Base-by-base conservation (phyloP, 2,113 vertebrate genomes). In the Gadus macrocephalus region DNA sequence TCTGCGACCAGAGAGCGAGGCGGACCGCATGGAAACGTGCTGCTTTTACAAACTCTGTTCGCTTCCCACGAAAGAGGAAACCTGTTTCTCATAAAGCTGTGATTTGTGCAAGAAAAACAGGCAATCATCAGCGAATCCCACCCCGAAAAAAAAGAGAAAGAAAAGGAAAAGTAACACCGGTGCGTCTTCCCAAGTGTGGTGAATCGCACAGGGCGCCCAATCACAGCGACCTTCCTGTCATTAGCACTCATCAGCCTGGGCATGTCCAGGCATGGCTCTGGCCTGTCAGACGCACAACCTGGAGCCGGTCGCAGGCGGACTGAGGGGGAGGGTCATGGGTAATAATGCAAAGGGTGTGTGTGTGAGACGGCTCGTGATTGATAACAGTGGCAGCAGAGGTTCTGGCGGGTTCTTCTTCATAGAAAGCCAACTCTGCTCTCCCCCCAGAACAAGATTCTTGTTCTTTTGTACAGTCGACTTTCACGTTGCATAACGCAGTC, bases 51-150 rank as follows among this genome's bases (percentile, higher is more conserved):
- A 70, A 71, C 3, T 65, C 15, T 64, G 63, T 62, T 9, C 69
- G 72, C 68, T 74, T 70, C 68, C 49, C 69, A 77, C 76, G 28
- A 42, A 81, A 73, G 68, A 62, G 76, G 56, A 71, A 84, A 82
- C 76, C 80, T 85, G 83, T 80, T 82, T 85, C 81, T 80, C 75
- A 80, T 85, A 74, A 83, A 77, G 68, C 49, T 61, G 64, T 71
- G 68, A 74, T 76, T 81, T 77, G 75, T 68, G 62, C 66, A 78
- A 67, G 69, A 75, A 75, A 70, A 78, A 80, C 81, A 78, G 78
- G 73, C 72, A 67, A 77, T 75, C 74, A 85, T 71, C 78, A 68
- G 60, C 31, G 60, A 28, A 59, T 55, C 66, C 31, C 68, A 64
- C 59, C 62, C 15, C 2, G 25, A 27, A 27, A 64, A 27, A 62